A percentile compares a stretch with the other conserved stretches of the same genome.
Conservation (phyloP, 2,797 vertebrate species). For the Sarcoramphus papa region DNA sequence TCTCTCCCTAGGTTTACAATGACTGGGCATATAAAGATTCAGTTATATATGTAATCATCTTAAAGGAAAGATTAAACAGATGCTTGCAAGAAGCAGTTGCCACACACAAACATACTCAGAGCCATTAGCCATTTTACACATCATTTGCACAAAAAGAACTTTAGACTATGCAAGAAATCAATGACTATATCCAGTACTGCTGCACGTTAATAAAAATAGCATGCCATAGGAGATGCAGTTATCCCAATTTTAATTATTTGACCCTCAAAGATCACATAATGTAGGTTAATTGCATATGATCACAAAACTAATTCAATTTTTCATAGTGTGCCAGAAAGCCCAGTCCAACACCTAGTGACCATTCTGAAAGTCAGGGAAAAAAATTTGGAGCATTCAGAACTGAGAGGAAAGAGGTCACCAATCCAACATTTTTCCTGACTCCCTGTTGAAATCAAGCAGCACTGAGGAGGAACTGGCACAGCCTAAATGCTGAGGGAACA, state of each 20-base stretch:
- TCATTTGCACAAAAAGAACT: neutral
- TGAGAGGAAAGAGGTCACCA: neutral
- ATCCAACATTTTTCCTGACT: neutral
- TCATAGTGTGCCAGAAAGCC: neutral
- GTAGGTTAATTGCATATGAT: neutral
- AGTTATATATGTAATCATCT: neutral
- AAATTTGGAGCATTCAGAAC: neutral
- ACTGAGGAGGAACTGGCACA: neutral
- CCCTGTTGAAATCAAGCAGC: neutral
- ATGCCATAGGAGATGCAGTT: neutral
- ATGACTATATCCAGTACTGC: neutral
- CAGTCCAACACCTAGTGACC: neutral
- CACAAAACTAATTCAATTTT: neutral
- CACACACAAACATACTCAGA: neutral
- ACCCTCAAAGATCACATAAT: neutral
- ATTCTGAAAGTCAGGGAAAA: neutral
- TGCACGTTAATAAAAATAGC: neutral
- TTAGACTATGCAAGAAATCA: neutral
- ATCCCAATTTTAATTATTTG: neutral
- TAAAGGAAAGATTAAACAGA: neutral
- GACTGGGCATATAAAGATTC: neutral
- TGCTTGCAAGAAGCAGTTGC: neutral
- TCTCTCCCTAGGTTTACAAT: neutral
- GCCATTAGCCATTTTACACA: neutral
- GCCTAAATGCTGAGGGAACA: neutral